These are phyloP conservation scores for Sebastiscus tertius DNA, from an alignment of 2,797 vertebrate species.

Conservation along the genomic window DNA sequence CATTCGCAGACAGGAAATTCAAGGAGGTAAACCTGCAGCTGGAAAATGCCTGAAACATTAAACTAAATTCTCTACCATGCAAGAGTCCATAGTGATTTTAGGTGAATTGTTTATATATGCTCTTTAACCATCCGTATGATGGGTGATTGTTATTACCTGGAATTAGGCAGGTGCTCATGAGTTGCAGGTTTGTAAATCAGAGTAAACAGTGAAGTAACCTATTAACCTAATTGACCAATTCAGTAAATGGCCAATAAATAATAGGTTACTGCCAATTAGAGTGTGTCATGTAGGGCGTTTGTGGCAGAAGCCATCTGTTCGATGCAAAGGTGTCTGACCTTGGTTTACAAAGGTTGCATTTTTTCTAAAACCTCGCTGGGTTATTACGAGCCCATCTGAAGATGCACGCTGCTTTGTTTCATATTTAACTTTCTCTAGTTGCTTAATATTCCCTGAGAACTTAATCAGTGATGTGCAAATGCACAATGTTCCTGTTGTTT, in stretches of 20 bases:
- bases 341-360: conserved; percentile 36
- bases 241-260: conserved; percentile 79
- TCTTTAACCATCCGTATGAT: conserved; percentile 38
- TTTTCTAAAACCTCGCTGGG: neutral
- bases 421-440: conserved; percentile 14
- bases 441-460: conserved; percentile 39
- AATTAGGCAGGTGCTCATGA: conserved; percentile 57
- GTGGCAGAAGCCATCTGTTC: conserved; percentile 72
- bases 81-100: neutral
- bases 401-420: conserved; percentile 22
- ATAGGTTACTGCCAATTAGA: conserved; percentile 70
- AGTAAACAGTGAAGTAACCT: conserved; percentile 62
- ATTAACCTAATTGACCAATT: conserved; percentile 77
- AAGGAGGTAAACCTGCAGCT: neutral
- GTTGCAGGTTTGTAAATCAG: conserved; percentile 60
- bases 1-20: neutral
- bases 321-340: conserved; percentile 68
- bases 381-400: conserved; percentile 12
- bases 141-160: conserved; percentile 56
- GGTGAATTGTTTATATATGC: neutral
- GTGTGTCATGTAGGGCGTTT: conserved; percentile 44
- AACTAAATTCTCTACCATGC: neutral
- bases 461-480: conserved; percentile 45
- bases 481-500: conserved; percentile 48
- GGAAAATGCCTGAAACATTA: neutral